Conservation (phyloP, 2,888 invertebrate genomes). For the Podabrus alpinus region DNA sequence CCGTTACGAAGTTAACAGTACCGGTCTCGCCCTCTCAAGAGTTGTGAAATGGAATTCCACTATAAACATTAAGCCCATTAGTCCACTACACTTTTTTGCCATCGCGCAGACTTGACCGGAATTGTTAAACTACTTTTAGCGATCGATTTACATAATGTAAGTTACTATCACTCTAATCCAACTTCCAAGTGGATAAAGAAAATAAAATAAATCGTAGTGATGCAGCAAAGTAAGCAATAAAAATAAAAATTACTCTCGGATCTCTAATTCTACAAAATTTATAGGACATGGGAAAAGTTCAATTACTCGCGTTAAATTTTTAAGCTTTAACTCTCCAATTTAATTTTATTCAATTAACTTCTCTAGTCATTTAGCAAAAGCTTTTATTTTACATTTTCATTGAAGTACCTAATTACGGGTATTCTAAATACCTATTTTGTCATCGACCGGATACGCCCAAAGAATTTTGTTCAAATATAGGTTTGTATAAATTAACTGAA, state of each 20-base stretch:
- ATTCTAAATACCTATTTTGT: slow-evolving; percentile 5
- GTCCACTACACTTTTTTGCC: background rate
- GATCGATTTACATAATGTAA: background rate
- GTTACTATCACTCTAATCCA: background rate
- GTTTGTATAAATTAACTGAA: background rate
- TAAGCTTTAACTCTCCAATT: background rate
- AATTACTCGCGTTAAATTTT: background rate
- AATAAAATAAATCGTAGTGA: background rate
- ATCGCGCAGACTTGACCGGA: background rate
- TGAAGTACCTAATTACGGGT: slow-evolving; percentile 7
- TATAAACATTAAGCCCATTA: slow-evolving; percentile 11
- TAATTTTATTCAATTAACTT: slow-evolving; percentile 1
- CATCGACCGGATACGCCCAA: slow-evolving; percentile 14
- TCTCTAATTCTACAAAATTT: background rate
- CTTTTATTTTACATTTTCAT: slow-evolving; percentile 10
- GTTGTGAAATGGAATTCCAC: slow-evolving; percentile 28
- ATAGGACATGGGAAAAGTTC: background rate
- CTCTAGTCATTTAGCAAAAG: background rate
- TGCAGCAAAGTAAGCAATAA: background rate
- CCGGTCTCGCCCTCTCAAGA: slow-evolving; percentile 26
- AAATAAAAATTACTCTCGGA: background rate
- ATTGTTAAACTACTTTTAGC: background rate
- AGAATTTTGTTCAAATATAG: slow-evolving; percentile 17
- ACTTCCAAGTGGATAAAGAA: background rate
- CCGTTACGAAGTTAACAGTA: slow-evolving; percentile 32